Conservation (phyloP, 2,797 vertebrate species). For the Perodicticus potto region DNA sequence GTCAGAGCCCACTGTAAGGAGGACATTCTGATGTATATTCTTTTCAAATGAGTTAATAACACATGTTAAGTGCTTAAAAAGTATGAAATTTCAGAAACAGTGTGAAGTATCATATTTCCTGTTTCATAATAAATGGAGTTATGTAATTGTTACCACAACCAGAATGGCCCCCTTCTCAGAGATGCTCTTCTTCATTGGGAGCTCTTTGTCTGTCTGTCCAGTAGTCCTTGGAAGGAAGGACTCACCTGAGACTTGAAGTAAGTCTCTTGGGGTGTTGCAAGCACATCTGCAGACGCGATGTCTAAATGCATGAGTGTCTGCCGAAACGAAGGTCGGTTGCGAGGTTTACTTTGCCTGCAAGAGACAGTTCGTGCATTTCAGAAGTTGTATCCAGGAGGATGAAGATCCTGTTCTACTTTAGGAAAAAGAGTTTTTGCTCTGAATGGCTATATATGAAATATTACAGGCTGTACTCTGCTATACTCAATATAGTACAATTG, state of each 20-base stretch:
- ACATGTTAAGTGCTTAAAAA: neutral
- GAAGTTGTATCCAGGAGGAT: neutral
- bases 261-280: slow-evolving; percentile 98
- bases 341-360: slow-evolving; percentile 97
- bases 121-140: neutral
- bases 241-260: slow-evolving; percentile 99
- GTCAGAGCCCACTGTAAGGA: neutral
- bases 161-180: neutral
- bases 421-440: neutral
- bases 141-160: neutral
- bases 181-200: neutral
- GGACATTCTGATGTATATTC: neutral
- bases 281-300: slow-evolving; percentile 96
- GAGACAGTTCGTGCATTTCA: neutral
- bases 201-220: neutral
- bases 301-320: slow-evolving; percentile 99
- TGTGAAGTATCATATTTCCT: neutral
- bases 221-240: neutral
- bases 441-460: neutral
- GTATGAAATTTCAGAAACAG: too few relatives aligned
- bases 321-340: slow-evolving; percentile 97
- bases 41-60: slow-evolving; percentile 23
- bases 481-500: neutral
- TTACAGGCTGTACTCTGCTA: neutral
- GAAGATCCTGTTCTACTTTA: slow-evolving; percentile 38